Base-by-base conservation (phyloP, 2,113 vertebrate genomes). In the Gopherus flavomarginatus region DNA sequence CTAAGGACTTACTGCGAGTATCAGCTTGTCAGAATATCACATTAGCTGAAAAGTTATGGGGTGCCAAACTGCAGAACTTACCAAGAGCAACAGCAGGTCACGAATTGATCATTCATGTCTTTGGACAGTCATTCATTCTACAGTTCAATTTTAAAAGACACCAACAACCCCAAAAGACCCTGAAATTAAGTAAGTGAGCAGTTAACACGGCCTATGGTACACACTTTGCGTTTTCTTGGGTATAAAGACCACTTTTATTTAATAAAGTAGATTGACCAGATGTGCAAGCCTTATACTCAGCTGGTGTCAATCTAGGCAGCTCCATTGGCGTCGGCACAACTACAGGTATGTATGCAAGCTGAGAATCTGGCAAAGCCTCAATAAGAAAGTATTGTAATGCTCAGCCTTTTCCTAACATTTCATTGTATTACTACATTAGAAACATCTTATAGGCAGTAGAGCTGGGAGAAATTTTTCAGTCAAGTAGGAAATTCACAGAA, bases 291-390 rank as follows among this genome's bases (percentile, higher is more conserved):
- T 3, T 22, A 22, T 82, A 38, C n/a, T 54, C n/a, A 4, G 83
- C 14, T 0, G 29, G 44, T 79, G 59, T 29, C 0, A 0, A 0
- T 11, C 75, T 77, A 59, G n/a, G 59, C 16, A 1, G 29, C 0
- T 16, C 75, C 24, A 1, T 1, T 3, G 62, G 0, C 24, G 2
- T 3, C 53, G 31, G 90, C 38, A 72, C 50, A 19, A 0, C 4
- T 1, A 6, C 0, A 1, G 3, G 3, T 47, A 0, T 42, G 56
- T 3, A 0, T 0, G 0, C 24, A 4, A 54, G n/a, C 47, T 1
- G 0, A 54, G 65, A 31, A 16, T 8, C 22, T 69, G 62, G 16
- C 62, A 31, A 75, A 42, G 8, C n/a, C n/a, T 75, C 87, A 35
- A 7, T 0, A 1, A 8, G 59, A 79, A 93, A 82, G 75, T 4